Evolutionary conservation across 2,113 vertebrate species (phyloP).

Genomic region (Gulo gulo): DNA sequence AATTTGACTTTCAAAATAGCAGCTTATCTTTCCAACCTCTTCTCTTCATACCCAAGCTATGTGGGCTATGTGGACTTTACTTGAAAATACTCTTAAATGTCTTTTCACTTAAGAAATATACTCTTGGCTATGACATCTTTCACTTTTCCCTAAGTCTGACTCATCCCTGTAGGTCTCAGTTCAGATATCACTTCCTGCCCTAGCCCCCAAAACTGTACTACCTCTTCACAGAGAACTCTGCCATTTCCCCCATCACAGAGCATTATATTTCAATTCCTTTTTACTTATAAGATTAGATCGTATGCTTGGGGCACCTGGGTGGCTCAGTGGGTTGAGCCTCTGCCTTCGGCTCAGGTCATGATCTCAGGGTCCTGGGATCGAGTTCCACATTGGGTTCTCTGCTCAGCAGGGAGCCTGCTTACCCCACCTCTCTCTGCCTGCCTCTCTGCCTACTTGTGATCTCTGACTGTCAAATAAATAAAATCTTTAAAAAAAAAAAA

Average conservation of each 20-base stretch:
- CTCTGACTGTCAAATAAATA: too few relatives aligned
- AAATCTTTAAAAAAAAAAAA: too few relatives aligned
- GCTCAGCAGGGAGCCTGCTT: too few relatives aligned
- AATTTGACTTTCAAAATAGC: neutral
- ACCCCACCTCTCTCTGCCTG: too few relatives aligned
- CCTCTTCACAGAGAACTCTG: neutral
- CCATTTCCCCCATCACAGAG: neutral
- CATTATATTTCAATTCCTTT: neutral
- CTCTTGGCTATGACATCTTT: neutral
- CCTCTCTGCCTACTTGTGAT: too few relatives aligned
- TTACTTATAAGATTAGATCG: neutral
- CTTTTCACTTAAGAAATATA: neutral
- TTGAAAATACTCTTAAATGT: neutral
- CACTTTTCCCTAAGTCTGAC: neutral
- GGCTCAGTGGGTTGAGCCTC: too few relatives aligned
- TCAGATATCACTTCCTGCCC: neutral
- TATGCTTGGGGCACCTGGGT: too few relatives aligned
- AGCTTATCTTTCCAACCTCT: neutral
- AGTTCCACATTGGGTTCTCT: too few relatives aligned
- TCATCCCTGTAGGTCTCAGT: neutral
- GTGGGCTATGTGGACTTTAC: neutral
- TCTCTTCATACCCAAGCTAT: neutral
- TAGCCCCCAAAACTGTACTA: neutral
- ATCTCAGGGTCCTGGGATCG: too few relatives aligned
- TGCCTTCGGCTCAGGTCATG: too few relatives aligned